A percentile compares a stretch with the other conserved stretches of the same genome.
Evolutionary conservation across 2,797 vertebrate genomes (phyloP).

Genomic region (Lemur catta): DNA sequence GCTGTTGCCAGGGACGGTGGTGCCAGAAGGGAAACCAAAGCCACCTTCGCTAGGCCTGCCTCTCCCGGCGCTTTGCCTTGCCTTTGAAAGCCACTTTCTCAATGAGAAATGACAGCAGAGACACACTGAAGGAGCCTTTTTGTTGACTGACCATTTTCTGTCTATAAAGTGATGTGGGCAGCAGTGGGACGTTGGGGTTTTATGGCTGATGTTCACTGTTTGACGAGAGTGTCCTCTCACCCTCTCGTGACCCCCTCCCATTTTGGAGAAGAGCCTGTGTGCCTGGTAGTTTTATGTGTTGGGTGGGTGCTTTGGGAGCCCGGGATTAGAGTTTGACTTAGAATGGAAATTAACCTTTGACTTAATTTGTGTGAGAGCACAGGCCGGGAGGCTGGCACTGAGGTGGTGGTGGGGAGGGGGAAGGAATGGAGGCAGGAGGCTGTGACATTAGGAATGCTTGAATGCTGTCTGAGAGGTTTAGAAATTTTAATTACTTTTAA

Average conservation of each 20-base stretch:
- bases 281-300: background rate
- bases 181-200: background rate
- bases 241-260: background rate
- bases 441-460: background rate
- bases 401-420: background rate
- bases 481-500: conserved; percentile 28
- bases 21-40: background rate
- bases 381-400: background rate
- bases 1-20: background rate
- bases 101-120: background rate
- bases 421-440: background rate
- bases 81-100: conserved; percentile 21
- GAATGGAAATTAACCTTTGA: conserved; percentile 31
- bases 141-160: background rate
- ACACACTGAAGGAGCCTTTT: background rate
- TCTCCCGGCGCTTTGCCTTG: accelerated
- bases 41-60: background rate
- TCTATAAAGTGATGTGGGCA: background rate
- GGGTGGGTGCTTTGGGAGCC: background rate
- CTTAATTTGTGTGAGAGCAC: background rate
- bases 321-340: background rate
- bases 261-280: conserved; percentile 11
- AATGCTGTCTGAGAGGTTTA: conserved; percentile 26
- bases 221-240: background rate
- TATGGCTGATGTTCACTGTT: background rate